Conservation (phyloP, 2,113 vertebrate species). For the Redunca redunca region DNA sequence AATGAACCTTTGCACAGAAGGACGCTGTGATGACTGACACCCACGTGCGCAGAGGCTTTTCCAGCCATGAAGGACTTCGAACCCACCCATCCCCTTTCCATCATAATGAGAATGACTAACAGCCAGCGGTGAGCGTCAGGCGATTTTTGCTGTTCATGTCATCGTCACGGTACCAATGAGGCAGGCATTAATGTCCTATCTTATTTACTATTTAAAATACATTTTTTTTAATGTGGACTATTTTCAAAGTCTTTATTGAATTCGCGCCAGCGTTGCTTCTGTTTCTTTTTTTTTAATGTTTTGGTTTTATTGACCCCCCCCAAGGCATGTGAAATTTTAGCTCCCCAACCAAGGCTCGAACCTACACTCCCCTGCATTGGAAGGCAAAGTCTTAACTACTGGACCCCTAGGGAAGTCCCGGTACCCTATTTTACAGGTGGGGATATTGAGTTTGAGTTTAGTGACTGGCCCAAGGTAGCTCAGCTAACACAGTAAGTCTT, state of each 20-base stretch:
- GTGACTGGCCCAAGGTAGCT: neutral
- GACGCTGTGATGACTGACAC: neutral
- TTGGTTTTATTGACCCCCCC: neutral
- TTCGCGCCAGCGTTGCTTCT: neutral
- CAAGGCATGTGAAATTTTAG: neutral
- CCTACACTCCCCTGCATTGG: neutral
- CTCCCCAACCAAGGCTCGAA: neutral
- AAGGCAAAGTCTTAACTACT: neutral
- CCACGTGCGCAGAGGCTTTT: neutral
- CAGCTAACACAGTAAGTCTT: neutral
- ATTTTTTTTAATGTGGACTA: neutral
- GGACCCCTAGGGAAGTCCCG: neutral
- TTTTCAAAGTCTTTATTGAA: neutral
- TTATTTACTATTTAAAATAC: neutral
- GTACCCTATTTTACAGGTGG: neutral
- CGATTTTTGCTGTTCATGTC: neutral
- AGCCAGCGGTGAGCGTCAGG: neutral
- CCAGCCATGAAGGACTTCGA: neutral
- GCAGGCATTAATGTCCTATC: neutral
- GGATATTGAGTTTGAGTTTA: neutral
- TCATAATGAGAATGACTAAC: neutral
- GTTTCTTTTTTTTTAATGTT: neutral
- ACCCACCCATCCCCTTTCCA: too few relatives aligned
- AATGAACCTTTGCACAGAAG: neutral
- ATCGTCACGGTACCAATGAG: fast-evolving